Base-by-base conservation (phyloP, 2,888 invertebrate species). In the Lacanobia wlatinum region DNA sequence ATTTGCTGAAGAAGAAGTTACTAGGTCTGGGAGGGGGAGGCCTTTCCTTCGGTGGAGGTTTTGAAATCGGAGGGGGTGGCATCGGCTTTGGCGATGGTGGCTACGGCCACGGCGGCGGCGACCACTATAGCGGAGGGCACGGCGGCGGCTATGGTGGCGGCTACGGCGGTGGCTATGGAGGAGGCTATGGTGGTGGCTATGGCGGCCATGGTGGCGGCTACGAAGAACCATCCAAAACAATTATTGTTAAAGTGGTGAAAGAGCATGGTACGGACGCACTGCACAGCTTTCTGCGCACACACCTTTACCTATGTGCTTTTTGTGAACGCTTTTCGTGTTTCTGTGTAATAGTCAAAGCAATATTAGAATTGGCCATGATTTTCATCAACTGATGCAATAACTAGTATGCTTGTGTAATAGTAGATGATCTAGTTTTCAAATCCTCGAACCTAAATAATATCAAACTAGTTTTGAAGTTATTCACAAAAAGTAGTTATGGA, bases 241-340 rank as follows among this genome's bases (percentile, higher is more conserved):
- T 91, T 53, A 78, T 92, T 61, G 84, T 92, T 43, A 87, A 91
- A 86, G 89, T 93, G 28, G 89, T 93, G 38, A 92, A 93, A 84
- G 91, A 93, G 71, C 88, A 88, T 55, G 87, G 88, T 86, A 87
- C 87, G 89, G 16, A 71, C 52, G 73, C 84, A 82, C 84, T 79
- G 76, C 75, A 78, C 77, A 78, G 71, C 77, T 85, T 85, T 48
- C 67, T 70, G 78, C 84, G 52, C 70, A 79, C 69, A 62, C 58
- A 74, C 52, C 43, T 48, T 58, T 64, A n/a, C n/a, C n/a, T n/a
- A 34, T 71, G 38, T 69, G 61, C 68, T 73, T 76, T 66, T 62
- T 73, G 38, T 63, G 8, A 78, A 59, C 18, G 62, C 62, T 63
- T 76, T 40, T 40, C 62, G 12, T 50, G 21, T 74, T 71, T 46